Evolutionary conservation across 2,113 vertebrate genomes (phyloP), one percentile per base, ranked within the genome.

Genomic region (Orcinus orca): DNA sequence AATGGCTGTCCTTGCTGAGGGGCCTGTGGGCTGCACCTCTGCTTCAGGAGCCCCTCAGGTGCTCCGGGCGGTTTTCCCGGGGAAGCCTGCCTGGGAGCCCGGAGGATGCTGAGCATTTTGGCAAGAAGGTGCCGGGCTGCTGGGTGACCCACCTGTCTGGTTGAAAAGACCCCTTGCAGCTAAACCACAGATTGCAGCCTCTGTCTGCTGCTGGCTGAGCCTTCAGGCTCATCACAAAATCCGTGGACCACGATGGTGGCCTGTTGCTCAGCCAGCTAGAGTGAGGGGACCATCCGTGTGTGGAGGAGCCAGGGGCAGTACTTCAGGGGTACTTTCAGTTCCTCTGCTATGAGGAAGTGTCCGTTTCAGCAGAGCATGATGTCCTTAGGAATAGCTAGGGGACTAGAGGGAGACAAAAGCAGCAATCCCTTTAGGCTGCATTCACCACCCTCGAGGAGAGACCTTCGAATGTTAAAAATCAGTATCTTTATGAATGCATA

Each of bases 261-360:
- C n/a, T 8, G 1, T 1, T 1, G 0, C 81, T 74, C 83, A 44
- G 18, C 67, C 71, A 44, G 25, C 21, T 5, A 6, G 21, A 33
- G 53, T 6, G 21, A 38, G 29, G 44, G 44, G 18, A 7, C 82
- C n/a, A 4, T 3, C 21, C 8, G 18, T 8, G 17, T 0, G 0
- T 0, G 17, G 47, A 55, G 20, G 14, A 38, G 21, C 65, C 58
- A 20, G 6, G 2, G 15, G 25, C 33, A 26, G 21, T 3, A 74
- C 44, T 73, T 44, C 8, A 41, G 25, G 71, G 25, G 65, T 4
- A 20, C 63, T 11, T 25, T 29, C 50, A 58, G 23, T 29, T 60
- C 6, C 36, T 70, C 13, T 36, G 79, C 84, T 76, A 8, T 20
- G 4, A 63, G 63, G 8, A 53, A 36, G 41, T 17, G 8, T 93